phyloP scores from a whole-genome alignment of 2,797 vertebrate genomes.

The Micromesistius poutassou region DNA sequence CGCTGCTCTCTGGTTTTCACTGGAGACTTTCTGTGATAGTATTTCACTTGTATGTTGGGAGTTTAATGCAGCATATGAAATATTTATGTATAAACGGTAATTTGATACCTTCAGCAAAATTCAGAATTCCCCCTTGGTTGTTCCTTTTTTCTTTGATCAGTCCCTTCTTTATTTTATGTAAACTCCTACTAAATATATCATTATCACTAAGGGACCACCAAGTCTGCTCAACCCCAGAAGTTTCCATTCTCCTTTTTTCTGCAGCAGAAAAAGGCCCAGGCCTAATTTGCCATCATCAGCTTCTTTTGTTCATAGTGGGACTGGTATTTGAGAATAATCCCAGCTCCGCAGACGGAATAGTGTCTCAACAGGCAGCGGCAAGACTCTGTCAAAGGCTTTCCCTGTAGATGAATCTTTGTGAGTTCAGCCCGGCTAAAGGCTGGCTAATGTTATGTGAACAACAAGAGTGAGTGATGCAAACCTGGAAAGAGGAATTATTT shows the following conservation, averaged over 20 bases:
- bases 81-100: neutral
- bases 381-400: conserved; percentile 75
- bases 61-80: neutral
- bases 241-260: conserved; percentile 61
- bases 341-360: conserved; percentile 77
- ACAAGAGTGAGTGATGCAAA: conserved; percentile 67
- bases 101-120: conserved; percentile 48
- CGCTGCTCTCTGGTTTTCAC: neutral
- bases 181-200: conserved; percentile 66
- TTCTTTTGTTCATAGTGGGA: conserved; percentile 79
- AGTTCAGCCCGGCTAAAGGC: conserved; percentile 63
- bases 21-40: neutral
- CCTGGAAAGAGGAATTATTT: conserved; percentile 22
- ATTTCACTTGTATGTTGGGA: conserved; percentile 1
- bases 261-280: conserved; percentile 72
- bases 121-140: neutral
- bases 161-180: conserved; percentile 56
- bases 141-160: conserved; percentile 47
- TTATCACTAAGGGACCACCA: conserved; percentile 77
- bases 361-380: conserved; percentile 79
- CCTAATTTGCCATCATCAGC: conserved; percentile 83
- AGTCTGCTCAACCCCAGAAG: conserved; percentile 65
- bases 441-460: conserved; percentile 68
- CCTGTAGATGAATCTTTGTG: conserved; percentile 67
- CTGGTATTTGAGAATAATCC: conserved; percentile 84